Percentiles rank a stretch among this genome's conserved stretches.
These are phyloP conservation scores for Myotis myotis DNA, from an alignment of 2,797 vertebrate species.

Conservation along the genomic window DNA sequence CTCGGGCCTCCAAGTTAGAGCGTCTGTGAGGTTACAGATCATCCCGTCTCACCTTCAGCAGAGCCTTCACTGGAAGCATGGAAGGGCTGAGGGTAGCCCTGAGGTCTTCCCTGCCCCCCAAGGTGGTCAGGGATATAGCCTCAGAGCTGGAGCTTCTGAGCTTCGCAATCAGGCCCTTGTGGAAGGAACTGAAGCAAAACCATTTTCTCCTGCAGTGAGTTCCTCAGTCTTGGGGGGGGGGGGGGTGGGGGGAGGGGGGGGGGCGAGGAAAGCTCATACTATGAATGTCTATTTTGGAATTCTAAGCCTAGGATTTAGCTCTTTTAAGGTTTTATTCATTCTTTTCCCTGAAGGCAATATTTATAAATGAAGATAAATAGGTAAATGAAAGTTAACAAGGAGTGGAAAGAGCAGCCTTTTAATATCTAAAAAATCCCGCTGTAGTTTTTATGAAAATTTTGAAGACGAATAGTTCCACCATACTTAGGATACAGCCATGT, in stretches of 20 bases:
- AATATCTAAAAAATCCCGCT: neutral
- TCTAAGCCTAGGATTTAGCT: neutral
- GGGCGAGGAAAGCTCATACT: neutral
- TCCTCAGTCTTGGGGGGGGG: neutral
- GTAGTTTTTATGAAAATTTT: neutral
- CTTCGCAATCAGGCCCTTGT: neutral
- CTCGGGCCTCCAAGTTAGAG: neutral
- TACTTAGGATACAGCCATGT: neutral
- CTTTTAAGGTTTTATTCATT: neutral
- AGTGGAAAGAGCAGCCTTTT: neutral
- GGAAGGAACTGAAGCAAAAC: neutral
- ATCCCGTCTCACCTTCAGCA: neutral
- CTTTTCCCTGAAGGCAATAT: neutral
- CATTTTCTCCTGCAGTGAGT: neutral
- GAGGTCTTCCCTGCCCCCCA: neutral
- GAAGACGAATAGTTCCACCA: neutral
- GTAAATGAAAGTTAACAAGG: neutral
- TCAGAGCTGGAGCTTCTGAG: neutral
- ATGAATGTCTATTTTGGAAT: slow-evolving; percentile 39
- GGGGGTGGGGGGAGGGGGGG: no score
- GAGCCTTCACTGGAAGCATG: neutral
- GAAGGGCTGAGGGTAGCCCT: neutral
- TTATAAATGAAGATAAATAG: neutral
- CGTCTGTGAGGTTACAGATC: neutral
- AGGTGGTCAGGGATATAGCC: neutral